phyloP scores from a whole-genome alignment of 2,888 invertebrate species.

The Morinoia aosen region DNA sequence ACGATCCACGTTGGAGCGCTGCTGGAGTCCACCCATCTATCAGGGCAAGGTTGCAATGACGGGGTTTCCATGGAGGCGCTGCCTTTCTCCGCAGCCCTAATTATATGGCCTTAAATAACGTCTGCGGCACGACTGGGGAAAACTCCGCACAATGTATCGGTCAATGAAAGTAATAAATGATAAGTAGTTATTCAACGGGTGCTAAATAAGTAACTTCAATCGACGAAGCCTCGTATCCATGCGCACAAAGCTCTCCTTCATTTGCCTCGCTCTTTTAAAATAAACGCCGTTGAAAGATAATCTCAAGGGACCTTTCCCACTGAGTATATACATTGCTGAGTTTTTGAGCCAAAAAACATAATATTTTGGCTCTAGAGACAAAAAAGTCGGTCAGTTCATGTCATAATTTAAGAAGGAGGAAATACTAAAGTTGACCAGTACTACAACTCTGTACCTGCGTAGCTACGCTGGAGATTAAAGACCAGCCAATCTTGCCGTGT shows the following conservation, averaged over 20 bases:
- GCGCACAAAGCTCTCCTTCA: neutral
- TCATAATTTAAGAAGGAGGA: neutral
- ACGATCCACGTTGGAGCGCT: neutral
- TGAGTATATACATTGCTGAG: neutral
- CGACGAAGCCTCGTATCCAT: neutral
- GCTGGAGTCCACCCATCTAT: conserved; percentile 22
- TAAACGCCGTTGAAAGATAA: neutral
- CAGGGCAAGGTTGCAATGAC: neutral
- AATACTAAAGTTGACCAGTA: neutral
- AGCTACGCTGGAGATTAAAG: neutral
- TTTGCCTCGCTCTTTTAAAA: neutral
- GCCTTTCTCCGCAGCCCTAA: neutral
- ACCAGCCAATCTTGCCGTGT: neutral
- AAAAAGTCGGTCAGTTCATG: neutral
- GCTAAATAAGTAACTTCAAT: neutral
- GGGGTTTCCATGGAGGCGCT: neutral
- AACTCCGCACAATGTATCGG: neutral
- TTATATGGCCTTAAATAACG: neutral
- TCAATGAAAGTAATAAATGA: neutral
- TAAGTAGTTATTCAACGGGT: neutral
- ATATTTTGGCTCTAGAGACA: neutral
- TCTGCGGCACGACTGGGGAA: neutral
- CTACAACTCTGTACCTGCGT: neutral
- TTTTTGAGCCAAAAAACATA: neutral
- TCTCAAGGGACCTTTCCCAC: neutral